phyloP scores from a whole-genome alignment of 2,888 invertebrate genomes.

The Chrysomela aeneicollis region DNA sequence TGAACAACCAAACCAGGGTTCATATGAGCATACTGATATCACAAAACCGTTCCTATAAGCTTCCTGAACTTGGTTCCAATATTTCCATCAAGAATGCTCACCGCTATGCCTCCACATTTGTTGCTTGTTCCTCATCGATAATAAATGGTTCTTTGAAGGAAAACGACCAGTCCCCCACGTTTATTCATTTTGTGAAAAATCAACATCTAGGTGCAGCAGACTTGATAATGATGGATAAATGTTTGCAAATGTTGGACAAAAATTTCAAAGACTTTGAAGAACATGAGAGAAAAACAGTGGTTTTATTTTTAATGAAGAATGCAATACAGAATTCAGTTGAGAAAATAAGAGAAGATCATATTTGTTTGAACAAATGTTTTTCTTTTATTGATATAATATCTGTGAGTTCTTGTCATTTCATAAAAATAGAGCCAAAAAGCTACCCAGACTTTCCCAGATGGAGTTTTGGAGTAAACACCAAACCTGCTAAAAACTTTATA shows the following conservation, averaged over 20 bases:
- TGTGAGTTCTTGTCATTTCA: conserved; percentile 29
- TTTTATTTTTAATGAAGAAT: not conserved
- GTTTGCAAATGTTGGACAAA: conserved; percentile 10
- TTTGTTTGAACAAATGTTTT: conserved; percentile 10
- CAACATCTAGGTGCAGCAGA: conserved; percentile 17
- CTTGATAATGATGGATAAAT: conserved; percentile 15
- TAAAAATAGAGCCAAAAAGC: conserved; percentile 26
- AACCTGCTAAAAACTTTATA: conserved; percentile 23
- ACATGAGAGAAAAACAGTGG: not conserved
- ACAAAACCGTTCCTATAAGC: conserved; percentile 1
- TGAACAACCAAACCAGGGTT: conserved; percentile 18
- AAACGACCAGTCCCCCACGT: not conserved
- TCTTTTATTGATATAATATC: conserved; percentile 21
- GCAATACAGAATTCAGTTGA: not conserved
- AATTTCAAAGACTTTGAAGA: conserved; percentile 12
- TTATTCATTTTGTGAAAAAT: conserved; percentile 9
- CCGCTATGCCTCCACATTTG: not conserved
- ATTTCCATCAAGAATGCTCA: conserved; percentile 19
- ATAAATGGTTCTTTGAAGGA: not conserved
- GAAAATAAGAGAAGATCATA: not conserved
- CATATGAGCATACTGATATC: conserved; percentile 24
- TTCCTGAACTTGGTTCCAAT: conserved; percentile 18
- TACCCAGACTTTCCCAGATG: conserved; percentile 31
- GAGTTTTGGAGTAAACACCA: conserved; percentile 39
- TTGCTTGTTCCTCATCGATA: conserved; percentile 3